Evolutionary conservation across 2,797 vertebrate genomes (phyloP).

Genomic region (Lepidocolaptes lacrymiger): DNA sequence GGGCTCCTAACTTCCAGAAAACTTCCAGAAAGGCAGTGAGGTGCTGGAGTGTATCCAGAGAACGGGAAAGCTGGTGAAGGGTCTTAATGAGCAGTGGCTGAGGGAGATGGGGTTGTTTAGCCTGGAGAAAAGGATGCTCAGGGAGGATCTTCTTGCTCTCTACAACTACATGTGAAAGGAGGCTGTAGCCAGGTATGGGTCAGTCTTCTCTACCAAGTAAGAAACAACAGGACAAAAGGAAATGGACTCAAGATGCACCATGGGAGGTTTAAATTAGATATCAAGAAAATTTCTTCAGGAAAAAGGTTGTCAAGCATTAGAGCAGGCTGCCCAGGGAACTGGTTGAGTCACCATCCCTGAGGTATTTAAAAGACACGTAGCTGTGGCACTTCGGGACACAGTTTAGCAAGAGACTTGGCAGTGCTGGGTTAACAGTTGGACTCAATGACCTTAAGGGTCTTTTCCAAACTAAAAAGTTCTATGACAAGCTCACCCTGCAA

Average conservation of each 20-base stretch:
- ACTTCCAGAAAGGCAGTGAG: neutral
- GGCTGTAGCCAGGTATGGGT: neutral
- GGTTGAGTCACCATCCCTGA: neutral
- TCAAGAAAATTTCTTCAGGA: neutral
- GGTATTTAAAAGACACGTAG: neutral
- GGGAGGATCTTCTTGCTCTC: neutral
- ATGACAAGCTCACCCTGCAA: neutral
- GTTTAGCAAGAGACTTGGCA: neutral
- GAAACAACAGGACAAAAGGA: neutral
- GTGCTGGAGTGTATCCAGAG: neutral
- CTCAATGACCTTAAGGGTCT: neutral
- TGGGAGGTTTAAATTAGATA: neutral
- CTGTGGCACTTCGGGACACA: neutral
- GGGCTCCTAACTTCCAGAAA: neutral
- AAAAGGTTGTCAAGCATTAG: neutral
- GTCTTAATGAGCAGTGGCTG: neutral
- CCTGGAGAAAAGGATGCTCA: neutral
- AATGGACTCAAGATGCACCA: neutral
- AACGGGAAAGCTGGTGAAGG: neutral
- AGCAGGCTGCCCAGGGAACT: neutral
- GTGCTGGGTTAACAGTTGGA: neutral
- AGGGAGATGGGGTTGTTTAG: neutral
- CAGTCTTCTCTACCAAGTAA: neutral
- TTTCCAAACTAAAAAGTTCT: neutral
- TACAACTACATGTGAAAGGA: neutral